Percentiles rank a stretch among this genome's conserved stretches.
Evolutionary conservation across 2,113 vertebrate genomes (phyloP).

Genomic region (Apteryx mantelli): DNA sequence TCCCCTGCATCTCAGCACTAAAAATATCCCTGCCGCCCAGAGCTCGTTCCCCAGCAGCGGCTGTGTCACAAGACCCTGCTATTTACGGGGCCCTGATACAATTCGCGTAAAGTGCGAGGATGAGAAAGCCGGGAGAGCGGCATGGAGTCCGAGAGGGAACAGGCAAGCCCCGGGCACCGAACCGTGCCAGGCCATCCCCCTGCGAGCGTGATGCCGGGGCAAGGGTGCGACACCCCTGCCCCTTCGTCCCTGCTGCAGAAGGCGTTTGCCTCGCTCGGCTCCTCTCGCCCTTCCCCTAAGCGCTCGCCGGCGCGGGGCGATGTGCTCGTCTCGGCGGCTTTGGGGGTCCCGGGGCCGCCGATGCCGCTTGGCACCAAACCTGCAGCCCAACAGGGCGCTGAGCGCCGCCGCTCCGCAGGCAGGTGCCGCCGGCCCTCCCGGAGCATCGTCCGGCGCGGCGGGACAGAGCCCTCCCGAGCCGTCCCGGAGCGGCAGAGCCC

Average conservation of each 20-base stretch:
- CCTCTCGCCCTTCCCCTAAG: neutral
- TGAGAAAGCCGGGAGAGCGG: neutral
- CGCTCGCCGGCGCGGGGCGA: neutral
- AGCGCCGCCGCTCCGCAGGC: neutral
- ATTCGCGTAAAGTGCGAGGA: neutral
- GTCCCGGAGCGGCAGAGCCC: neutral
- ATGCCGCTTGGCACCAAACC: neutral
- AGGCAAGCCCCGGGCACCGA: neutral
- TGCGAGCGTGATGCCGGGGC: neutral
- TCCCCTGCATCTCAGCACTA: slow-evolving; percentile 63
- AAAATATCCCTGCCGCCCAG: slow-evolving; percentile 66
- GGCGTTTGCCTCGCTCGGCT: neutral
- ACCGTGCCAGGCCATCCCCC: too few relatives aligned
- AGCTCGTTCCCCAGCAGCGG: slow-evolving; percentile 57
- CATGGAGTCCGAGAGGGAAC: neutral
- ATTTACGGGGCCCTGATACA: slow-evolving; percentile 64
- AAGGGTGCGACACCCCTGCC: neutral
- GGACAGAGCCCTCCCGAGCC: neutral
- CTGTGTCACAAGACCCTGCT: slow-evolving; percentile 72
- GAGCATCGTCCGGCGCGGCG: too few relatives aligned
- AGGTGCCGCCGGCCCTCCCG: neutral
- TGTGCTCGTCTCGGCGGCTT: neutral
- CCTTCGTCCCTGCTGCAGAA: too few relatives aligned
- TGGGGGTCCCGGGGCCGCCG: neutral
- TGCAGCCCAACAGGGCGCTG: slow-evolving; percentile 2